Evolutionary conservation across 2,888 invertebrate species (phyloP).

Genomic region (Leucoptera coffeella): DNA sequence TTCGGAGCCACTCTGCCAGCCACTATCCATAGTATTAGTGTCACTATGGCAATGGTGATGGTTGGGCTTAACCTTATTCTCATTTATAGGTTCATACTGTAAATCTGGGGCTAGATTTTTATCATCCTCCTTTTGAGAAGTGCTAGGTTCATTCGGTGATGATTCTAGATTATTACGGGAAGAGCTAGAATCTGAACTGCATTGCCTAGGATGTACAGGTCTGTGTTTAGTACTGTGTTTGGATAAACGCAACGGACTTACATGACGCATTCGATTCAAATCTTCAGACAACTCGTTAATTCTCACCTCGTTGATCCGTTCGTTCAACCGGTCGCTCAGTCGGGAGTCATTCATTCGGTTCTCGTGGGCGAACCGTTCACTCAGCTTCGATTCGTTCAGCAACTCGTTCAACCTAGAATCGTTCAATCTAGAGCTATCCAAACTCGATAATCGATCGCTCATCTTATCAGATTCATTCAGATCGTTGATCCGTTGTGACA

Average conservation of each 20-base stretch:
- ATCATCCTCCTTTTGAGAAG: conserved; percentile 39
- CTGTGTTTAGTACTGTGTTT: conserved; percentile 19
- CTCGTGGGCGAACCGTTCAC: too few relatives aligned
- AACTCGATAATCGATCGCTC: conserved; percentile 5
- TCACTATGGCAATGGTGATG: conserved; percentile 53
- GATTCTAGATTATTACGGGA: conserved; percentile 17
- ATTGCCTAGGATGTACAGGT: conserved; percentile 20
- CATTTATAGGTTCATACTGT: conserved; percentile 32
- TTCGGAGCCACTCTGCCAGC: conserved; percentile 64
- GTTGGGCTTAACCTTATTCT: conserved; percentile 30
- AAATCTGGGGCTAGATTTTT: conserved; percentile 36
- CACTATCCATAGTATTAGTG: conserved; percentile 60
- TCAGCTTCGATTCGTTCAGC: conserved; percentile 9
- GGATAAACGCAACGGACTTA: conserved; percentile 24
- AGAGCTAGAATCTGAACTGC: conserved; percentile 15
- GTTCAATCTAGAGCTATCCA: conserved; percentile 5
- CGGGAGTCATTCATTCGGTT: conserved; percentile 6
- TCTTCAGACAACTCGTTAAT: conserved; percentile 9
- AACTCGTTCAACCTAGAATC: conserved; percentile 12
- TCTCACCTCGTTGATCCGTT: conserved; percentile 20
- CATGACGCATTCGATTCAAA: conserved; percentile 18
- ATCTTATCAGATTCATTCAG: conserved; percentile 5
- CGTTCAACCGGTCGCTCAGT: conserved; percentile 9
- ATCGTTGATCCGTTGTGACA: conserved; percentile 11
- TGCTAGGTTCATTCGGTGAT: conserved; percentile 21